Percentiles rank a stretch among this genome's conserved stretches.
Conservation (phyloP, 2,888 invertebrate genomes). For the Drosophila meridiana region DNA sequence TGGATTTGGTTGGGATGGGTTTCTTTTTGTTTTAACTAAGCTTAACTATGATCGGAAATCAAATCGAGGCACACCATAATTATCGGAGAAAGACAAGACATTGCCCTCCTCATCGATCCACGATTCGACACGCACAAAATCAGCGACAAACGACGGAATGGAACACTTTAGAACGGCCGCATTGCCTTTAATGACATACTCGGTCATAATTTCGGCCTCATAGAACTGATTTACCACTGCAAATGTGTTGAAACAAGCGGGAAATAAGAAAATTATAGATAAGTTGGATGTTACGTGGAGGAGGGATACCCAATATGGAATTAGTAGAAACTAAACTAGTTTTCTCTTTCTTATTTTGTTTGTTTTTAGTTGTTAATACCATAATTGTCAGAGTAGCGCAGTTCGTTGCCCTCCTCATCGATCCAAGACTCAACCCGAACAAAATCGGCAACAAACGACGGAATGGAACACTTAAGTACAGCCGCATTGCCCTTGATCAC, state of each 20-base stretch:
- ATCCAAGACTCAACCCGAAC: constrained; percentile 90
- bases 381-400: constrained; percentile 86
- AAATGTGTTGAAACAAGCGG: constrained; percentile 38
- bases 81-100: constrained; percentile 80
- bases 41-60: constrained; percentile 37
- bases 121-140: constrained; percentile 89
- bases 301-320: constrained; percentile 12
- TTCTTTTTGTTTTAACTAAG: constrained; percentile 4
- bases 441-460: constrained; percentile 91
- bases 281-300: constrained; percentile 12
- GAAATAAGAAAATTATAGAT: constrained; percentile 37
- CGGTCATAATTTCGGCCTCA: constrained; percentile 90
- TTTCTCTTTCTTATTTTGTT: neutral
- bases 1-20: constrained; percentile 12
- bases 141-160: constrained; percentile 90
- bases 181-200: constrained; percentile 91
- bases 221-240: constrained; percentile 90
- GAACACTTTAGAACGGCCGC: constrained; percentile 90
- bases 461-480: constrained; percentile 90
- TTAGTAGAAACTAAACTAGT: constrained; percentile 13
- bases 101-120: constrained; percentile 88
- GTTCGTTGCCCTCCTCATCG: constrained; percentile 87
- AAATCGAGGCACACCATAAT: constrained; percentile 81
- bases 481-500: constrained; percentile 91
- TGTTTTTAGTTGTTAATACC: constrained; percentile 82